Percentiles rank a stretch among this genome's conserved stretches.
Evolutionary conservation across 2,797 vertebrate species (phyloP).

Genomic region (Microctenopoma lineatum): DNA sequence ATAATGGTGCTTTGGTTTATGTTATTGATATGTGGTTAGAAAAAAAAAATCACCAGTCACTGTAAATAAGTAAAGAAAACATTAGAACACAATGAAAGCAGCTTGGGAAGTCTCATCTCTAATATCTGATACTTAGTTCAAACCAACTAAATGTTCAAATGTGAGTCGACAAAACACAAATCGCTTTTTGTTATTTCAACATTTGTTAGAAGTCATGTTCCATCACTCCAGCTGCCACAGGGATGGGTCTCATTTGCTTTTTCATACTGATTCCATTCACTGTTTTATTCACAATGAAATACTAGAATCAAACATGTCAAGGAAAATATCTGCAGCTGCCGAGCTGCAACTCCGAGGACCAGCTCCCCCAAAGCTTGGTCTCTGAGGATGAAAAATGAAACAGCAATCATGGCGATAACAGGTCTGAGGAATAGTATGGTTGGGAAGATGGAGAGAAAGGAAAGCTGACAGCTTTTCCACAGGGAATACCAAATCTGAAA

Average conservation of each 20-base stretch:
- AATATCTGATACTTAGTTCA: constrained; percentile 1
- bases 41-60: no score
- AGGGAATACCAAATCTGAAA: constrained; percentile 38
- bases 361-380: constrained; percentile 26
- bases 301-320: constrained; percentile 29
- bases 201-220: constrained; percentile 11
- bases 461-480: constrained; percentile 53
- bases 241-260: not conserved
- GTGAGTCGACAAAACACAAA: constrained; percentile 25
- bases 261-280: constrained; percentile 10
- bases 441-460: constrained; percentile 16
- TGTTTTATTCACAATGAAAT: constrained; percentile 36
- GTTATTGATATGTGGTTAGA: no score
- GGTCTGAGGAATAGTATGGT: constrained; percentile 47
- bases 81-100: no score
- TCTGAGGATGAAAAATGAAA: constrained; percentile 50
- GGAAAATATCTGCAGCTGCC: constrained; percentile 19
- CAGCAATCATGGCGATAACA: constrained; percentile 48
- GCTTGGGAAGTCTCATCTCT: no score
- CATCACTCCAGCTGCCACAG: not conserved
- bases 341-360: constrained; percentile 26
- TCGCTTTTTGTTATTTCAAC: constrained; percentile 21
- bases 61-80: no score
- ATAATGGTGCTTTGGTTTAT: no score
- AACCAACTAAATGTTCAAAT: constrained; percentile 16